phyloP scores from a whole-genome alignment of 2,113 vertebrate genomes.

The Agapornis roseicollis region DNA sequence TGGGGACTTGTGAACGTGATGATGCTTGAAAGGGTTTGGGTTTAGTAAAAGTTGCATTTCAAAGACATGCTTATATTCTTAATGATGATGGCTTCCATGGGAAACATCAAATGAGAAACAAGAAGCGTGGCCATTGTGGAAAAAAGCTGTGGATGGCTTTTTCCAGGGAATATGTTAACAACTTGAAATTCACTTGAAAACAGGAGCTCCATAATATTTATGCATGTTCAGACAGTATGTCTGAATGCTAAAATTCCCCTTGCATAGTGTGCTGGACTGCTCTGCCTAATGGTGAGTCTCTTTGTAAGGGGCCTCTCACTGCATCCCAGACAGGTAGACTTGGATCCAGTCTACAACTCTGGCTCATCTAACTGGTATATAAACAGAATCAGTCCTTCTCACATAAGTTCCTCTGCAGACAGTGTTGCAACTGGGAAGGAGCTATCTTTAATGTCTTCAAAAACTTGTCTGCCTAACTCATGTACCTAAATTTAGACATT shows the following conservation, averaged over 20 bases:
- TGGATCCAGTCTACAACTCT: neutral
- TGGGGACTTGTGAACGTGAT: neutral
- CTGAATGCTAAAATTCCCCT: neutral
- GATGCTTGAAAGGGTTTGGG: neutral
- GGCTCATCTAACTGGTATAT: neutral
- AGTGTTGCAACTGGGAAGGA: neutral
- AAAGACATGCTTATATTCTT: neutral
- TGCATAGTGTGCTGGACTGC: neutral
- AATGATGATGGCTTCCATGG: conserved; percentile 23
- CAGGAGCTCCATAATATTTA: neutral
- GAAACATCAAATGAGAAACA: conserved; percentile 18
- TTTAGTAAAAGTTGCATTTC: neutral
- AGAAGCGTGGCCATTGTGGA: neutral
- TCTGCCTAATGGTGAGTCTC: neutral
- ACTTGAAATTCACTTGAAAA: neutral
- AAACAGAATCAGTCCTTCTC: neutral
- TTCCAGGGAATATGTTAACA: conserved; percentile 36
- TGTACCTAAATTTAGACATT: neutral
- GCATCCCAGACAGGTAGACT: neutral
- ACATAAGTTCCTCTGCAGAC: neutral
- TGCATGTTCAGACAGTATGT: neutral
- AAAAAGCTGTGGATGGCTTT: neutral
- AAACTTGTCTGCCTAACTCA: neutral
- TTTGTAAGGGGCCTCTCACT: neutral
- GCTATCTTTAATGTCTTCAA: neutral